Conservation (phyloP, 2,113 vertebrate species). For the Labeo rohita region DNA sequence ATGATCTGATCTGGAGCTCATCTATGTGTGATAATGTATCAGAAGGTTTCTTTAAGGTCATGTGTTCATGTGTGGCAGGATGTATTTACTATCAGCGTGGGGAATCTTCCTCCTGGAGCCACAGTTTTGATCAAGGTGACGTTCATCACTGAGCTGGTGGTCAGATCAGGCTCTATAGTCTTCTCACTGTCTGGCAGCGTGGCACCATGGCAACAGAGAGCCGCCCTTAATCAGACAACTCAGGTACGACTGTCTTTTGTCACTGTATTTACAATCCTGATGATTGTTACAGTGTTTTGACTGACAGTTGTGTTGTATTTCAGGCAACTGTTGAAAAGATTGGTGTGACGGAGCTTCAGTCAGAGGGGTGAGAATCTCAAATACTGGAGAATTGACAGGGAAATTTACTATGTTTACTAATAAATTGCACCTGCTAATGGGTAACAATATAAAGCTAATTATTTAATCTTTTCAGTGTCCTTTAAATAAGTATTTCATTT, state of each 20-base stretch:
- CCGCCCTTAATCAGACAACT: slow-evolving; percentile 82
- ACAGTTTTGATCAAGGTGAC: slow-evolving; percentile 88
- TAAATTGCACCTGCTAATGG: not conserved
- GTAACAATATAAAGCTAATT: too few species aligned
- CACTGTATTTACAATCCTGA: not conserved
- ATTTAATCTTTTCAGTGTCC: too few species aligned
- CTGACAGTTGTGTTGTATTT: slow-evolving; percentile 26
- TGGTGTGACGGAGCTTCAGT: slow-evolving; percentile 71
- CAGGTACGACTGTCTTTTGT: slow-evolving; percentile 72
- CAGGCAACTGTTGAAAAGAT: slow-evolving; percentile 80
- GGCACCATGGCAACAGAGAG: slow-evolving; percentile 84
- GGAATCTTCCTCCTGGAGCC: slow-evolving; percentile 81
- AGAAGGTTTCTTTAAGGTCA: not conserved
- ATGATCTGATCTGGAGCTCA: not conserved
- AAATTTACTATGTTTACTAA: not conserved
- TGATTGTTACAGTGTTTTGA: not conserved
- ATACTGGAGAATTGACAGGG: not conserved
- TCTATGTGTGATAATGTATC: not conserved
- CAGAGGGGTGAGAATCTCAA: slow-evolving; percentile 73
- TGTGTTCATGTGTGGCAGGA: slow-evolving; percentile 72
- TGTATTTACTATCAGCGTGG: slow-evolving; percentile 87
- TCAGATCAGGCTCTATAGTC: slow-evolving; percentile 63
- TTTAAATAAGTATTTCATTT: too few species aligned
- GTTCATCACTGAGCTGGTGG: slow-evolving; percentile 82
- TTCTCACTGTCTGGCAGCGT: slow-evolving; percentile 83